Percentiles rank a stretch among this genome's conserved stretches.
These are phyloP conservation scores for Trachelus troglodyta DNA, from an alignment of 2,888 invertebrate species.

Conservation along the genomic window DNA sequence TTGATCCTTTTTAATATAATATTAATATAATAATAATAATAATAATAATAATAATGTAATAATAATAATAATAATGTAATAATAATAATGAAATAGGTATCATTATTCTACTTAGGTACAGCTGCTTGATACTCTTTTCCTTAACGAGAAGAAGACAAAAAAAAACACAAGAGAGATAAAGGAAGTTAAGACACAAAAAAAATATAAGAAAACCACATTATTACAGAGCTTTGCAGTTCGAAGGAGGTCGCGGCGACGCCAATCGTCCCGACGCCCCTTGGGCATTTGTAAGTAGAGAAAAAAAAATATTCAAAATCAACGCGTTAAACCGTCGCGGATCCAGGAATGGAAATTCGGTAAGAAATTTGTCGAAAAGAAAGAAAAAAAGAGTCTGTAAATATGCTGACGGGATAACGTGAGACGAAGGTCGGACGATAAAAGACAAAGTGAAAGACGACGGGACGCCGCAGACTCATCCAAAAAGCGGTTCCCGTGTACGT, in stretches of 20 bases:
- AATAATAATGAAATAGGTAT: conserved; percentile 51
- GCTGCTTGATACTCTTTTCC: conserved; percentile 57
- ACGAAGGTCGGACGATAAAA: neutral
- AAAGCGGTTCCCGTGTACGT: neutral
- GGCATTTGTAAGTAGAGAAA: conserved; percentile 18
- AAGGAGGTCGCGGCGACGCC: conserved; percentile 7
- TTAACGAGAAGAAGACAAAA: conserved; percentile 26
- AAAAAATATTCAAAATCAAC: conserved; percentile 9
- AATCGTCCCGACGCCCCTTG: conserved; percentile 23
- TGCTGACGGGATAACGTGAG: too few species aligned
- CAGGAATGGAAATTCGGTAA: neutral
- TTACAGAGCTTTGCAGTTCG: neutral
- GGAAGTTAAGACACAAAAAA: conserved; percentile 32
- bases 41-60: conserved; percentile 40
- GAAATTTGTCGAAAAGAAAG: neutral
- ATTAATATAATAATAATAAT: conserved; percentile 42
- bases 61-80: conserved; percentile 40
- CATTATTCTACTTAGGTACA: conserved; percentile 62
- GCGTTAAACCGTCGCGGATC: neutral
- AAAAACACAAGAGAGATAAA: conserved; percentile 37
- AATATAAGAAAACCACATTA: conserved; percentile 29
- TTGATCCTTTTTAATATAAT: conserved; percentile 45
- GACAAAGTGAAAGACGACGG: neutral
- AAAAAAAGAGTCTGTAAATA: neutral
- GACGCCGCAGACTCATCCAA: neutral